Evolutionary conservation across 2,888 invertebrate genomes (phyloP).

Genomic region (Hecatera dysodea): DNA sequence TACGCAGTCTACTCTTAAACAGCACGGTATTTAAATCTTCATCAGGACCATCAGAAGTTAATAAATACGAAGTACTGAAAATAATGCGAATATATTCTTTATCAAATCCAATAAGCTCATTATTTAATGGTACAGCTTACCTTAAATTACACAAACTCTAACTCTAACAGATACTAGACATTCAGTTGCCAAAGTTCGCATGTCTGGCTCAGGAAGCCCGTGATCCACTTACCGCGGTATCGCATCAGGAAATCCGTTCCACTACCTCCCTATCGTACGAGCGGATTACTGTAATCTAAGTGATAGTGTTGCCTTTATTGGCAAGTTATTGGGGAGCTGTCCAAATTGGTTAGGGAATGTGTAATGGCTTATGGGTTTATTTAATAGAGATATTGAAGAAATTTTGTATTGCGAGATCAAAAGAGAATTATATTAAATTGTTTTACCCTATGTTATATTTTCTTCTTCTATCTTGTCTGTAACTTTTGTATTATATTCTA

Average conservation of each 20-base stretch:
- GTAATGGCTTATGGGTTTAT: conserved; percentile 21
- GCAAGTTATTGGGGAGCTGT: conserved; percentile 14
- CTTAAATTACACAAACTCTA: conserved; percentile 1
- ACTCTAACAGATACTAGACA: conserved; percentile 32
- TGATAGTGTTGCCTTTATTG: conserved; percentile 37
- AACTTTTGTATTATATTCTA: too few species aligned
- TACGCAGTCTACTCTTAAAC: too few species aligned
- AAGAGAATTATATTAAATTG: too few species aligned
- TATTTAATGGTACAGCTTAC: not conserved
- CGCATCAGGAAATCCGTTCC: conserved; percentile 63
- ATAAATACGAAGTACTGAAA: too few species aligned
- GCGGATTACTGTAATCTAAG: conserved; percentile 64
- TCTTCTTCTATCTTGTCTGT: too few species aligned
- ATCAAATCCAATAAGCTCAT: too few species aligned
- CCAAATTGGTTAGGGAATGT: conserved; percentile 5
- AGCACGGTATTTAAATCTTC: too few species aligned
- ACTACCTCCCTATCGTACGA: conserved; percentile 43
- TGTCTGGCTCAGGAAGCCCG: conserved; percentile 57
- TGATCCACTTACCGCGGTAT: conserved; percentile 68
- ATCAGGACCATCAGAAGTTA: too few species aligned
- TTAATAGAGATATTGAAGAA: not conserved
- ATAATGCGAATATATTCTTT: too few species aligned
- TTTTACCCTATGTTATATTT: too few species aligned
- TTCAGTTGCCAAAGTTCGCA: conserved; percentile 48
- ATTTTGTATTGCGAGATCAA: not conserved